phyloP scores from a whole-genome alignment of 2,797 vertebrate species.

The Naso thynnoides region DNA sequence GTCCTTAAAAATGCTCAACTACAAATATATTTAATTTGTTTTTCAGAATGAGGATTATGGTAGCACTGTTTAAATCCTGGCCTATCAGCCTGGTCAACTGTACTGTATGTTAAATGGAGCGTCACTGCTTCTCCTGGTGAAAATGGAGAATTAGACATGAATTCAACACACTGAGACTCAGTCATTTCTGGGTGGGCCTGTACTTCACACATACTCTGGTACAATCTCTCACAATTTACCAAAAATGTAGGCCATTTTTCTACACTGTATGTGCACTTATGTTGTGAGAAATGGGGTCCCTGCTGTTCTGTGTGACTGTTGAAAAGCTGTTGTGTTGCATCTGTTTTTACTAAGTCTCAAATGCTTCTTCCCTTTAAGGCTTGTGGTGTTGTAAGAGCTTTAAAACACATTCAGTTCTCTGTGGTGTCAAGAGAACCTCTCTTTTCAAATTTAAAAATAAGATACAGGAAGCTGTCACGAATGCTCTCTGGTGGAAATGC shows the following conservation, averaged over 20 bases:
- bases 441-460: slow-evolving; percentile 53
- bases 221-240: slow-evolving; percentile 18
- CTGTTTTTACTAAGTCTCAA: slow-evolving; percentile 45
- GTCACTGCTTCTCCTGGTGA: slow-evolving; percentile 11
- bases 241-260: slow-evolving; percentile 37
- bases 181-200: slow-evolving; percentile 1
- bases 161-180: neutral
- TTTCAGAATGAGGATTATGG: neutral
- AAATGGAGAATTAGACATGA: neutral
- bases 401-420: slow-evolving; percentile 44
- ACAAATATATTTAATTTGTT: neutral
- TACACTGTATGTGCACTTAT: slow-evolving; percentile 27
- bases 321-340: slow-evolving; percentile 33
- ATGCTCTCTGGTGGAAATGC: slow-evolving; percentile 56
- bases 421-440: slow-evolving; percentile 48
- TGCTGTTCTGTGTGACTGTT: slow-evolving; percentile 39
- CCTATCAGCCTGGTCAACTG: neutral
- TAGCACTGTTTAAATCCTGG: neutral
- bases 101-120: neutral
- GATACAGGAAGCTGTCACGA: slow-evolving; percentile 55
- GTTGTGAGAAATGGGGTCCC: neutral
- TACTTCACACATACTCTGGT: neutral
- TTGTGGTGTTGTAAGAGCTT: slow-evolving; percentile 51
- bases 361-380: slow-evolving; percentile 26
- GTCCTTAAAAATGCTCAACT: neutral